Evolutionary conservation across 2,797 vertebrate species (phyloP).

Genomic region (Ibycter americanus): DNA sequence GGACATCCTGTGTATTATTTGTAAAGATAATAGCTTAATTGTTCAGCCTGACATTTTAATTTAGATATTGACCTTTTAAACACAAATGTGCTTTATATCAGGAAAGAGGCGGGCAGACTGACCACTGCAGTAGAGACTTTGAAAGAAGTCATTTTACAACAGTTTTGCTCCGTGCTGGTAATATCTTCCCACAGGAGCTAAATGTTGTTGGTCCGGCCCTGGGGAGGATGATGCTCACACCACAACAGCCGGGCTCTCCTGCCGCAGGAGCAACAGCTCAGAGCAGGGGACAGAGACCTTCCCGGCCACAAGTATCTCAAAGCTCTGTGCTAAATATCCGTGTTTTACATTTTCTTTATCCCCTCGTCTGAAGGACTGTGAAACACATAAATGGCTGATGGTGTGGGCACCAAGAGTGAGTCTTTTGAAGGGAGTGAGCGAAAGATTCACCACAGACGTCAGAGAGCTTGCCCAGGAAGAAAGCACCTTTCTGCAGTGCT

Average conservation of each 20-base stretch:
- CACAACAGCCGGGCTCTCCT: not conserved
- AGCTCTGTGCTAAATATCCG: not conserved
- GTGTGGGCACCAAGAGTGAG: no score
- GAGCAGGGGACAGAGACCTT: not conserved
- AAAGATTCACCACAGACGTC: not conserved
- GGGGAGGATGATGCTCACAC: not conserved
- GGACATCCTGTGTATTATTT: not conserved
- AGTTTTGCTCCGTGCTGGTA: not conserved
- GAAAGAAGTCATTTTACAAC: not conserved
- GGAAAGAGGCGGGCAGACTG: not conserved
- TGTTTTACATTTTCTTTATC: not conserved
- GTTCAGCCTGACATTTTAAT: not conserved
- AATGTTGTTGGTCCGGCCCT: not conserved
- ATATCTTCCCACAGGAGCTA: not conserved
- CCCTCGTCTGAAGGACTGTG: not conserved
- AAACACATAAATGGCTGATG: not conserved
- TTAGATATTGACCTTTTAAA: not conserved
- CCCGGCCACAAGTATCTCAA: not conserved
- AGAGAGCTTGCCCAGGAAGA: not conserved
- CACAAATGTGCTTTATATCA: not conserved
- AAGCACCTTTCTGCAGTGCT: not conserved
- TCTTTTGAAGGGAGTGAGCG: not conserved
- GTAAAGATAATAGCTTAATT: not conserved
- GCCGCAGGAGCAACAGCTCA: not conserved
- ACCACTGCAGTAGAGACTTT: not conserved